Evolutionary conservation across 2,113 vertebrate species (phyloP).

Genomic region (Cariama cristata): DNA sequence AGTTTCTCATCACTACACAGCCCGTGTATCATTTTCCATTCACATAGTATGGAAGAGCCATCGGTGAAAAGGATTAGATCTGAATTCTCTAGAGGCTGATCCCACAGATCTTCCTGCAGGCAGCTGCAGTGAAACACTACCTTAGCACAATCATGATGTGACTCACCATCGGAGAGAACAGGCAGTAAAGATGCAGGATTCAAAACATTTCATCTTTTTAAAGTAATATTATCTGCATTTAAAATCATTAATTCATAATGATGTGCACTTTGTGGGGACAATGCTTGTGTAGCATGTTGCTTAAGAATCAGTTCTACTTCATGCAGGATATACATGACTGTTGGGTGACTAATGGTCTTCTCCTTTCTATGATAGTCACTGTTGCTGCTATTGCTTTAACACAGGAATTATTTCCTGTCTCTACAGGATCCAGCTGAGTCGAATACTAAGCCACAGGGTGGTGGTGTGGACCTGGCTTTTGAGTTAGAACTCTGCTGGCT

Average conservation of each 20-base stretch:
- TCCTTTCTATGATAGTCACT: not conserved
- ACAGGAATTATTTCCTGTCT: not conserved
- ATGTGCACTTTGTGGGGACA: not conserved
- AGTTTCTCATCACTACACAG: not conserved
- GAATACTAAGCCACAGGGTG: not conserved
- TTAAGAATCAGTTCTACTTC: not conserved
- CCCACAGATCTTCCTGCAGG: not conserved
- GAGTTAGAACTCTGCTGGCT: not conserved
- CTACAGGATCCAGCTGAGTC: not conserved
- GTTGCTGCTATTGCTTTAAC: not conserved
- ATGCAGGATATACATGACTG: rapidly evolving
- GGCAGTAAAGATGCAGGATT: not conserved
- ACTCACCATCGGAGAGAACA: not conserved
- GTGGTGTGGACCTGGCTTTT: not conserved
- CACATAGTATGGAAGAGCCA: not conserved
- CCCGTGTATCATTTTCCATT: not conserved
- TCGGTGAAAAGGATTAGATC: not conserved
- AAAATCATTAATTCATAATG: rapidly evolving
- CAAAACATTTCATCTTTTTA: not conserved
- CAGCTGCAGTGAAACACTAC: not conserved
- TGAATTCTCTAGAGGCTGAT: not conserved
- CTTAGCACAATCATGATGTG: not conserved
- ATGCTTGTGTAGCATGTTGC: not conserved
- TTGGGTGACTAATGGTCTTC: not conserved
- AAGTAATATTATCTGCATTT: not conserved